These are phyloP conservation scores for Homarus americanus DNA, from an alignment of 1,140 invertebrate genomes.

Conservation along the genomic window DNA sequence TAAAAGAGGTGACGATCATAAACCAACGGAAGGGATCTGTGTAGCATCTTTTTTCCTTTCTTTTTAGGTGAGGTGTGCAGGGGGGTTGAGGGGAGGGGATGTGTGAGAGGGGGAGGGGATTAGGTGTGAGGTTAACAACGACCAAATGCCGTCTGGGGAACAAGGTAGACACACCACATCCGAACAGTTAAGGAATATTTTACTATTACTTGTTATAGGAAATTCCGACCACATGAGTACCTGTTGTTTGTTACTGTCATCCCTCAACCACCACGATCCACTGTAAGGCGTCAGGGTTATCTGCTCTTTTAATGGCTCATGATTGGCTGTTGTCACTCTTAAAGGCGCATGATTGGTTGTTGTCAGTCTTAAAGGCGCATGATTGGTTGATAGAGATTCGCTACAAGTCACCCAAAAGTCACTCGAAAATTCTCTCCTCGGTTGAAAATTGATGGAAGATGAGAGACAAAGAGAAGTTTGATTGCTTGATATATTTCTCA, in stretches of 20 bases:
- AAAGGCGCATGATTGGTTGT: no score
- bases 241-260: slow-evolving; percentile 46
- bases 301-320: slow-evolving; percentile 31
- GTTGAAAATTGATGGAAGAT: no score
- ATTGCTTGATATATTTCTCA: no score
- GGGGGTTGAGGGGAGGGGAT: no score
- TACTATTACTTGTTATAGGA: neutral
- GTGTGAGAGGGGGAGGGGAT: no score
- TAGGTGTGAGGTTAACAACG: slow-evolving; percentile 47
- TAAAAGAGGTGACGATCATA: slow-evolving; percentile 25
- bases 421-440: no score
- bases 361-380: no score
- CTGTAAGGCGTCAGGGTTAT: no score
- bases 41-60: slow-evolving; percentile 41
- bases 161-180: neutral
- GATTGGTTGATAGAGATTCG: no score
- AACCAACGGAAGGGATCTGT: slow-evolving; percentile 48
- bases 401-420: no score
- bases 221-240: neutral
- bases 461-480: no score
- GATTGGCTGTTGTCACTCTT: slow-evolving; percentile 4
- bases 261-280: neutral
- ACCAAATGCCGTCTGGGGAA: neutral
- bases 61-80: no score
- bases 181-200: slow-evolving; percentile 12